A percentile compares a stretch with the other conserved stretches of the same genome.
Conservation (phyloP, 1,140 invertebrate genomes). For the Rhysida immarginata region DNA sequence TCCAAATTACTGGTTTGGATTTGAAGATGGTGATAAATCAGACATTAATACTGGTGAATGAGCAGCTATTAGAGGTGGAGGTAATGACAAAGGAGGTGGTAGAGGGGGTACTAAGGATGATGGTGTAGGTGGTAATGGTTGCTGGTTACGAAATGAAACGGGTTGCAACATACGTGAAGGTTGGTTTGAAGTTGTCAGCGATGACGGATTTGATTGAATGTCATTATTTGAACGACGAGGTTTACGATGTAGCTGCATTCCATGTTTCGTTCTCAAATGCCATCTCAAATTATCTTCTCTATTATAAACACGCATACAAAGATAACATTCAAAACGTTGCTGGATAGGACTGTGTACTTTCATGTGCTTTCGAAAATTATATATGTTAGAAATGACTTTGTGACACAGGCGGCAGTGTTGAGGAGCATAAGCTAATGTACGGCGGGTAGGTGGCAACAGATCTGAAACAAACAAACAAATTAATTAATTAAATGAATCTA, state of each 20-base stretch:
- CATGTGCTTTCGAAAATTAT: constrained; percentile 31
- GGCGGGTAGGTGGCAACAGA: neutral
- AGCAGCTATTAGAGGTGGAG: no score
- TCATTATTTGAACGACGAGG: neutral
- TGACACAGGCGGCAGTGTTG: constrained; percentile 29
- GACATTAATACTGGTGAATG: no score
- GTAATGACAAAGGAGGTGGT: no score
- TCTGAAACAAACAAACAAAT: neutral
- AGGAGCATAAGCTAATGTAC: constrained; percentile 7
- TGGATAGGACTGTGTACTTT: constrained; percentile 7
- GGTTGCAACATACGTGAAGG: no score
- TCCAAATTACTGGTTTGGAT: no score
- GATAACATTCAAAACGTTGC: neutral
- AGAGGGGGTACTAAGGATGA: no score
- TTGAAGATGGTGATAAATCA: no score
- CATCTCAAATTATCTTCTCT: constrained; percentile 8
- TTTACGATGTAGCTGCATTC: neutral
- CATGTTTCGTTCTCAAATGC: constrained; percentile 7
- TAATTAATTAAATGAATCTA: neutral
- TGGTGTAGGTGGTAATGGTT: no score
- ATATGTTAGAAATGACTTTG: constrained; percentile 32
- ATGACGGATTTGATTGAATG: no score
- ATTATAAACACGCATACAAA: constrained; percentile 5
- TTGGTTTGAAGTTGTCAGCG: no score
- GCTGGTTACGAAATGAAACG: no score